Evolutionary conservation across 92 coral and sea anemone genomes (phyloP).

Genomic region (Palythoa grandiflora): DNA sequence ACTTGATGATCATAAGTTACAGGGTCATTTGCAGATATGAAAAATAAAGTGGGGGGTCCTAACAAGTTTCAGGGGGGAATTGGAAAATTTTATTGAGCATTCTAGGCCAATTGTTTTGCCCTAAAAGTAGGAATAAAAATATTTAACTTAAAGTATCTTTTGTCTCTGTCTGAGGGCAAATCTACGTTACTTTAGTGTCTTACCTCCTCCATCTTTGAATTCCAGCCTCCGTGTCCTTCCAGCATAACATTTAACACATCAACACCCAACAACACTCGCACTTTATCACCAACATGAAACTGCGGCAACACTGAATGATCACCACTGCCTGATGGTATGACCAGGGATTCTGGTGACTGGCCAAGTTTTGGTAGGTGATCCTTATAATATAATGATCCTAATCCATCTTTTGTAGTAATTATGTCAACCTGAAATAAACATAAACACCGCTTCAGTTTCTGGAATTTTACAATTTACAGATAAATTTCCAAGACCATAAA

Average conservation of each 20-base stretch:
- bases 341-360: conserved; percentile 60
- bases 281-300: conserved; percentile 65
- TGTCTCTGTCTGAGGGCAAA: no score
- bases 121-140: no score
- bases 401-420: conserved; percentile 45
- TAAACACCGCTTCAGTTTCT: not conserved
- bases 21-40: no score
- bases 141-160: no score
- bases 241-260: conserved; percentile 64
- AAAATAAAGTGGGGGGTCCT: no score
- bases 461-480: no score
- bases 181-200: not conserved
- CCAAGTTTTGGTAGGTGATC: conserved; percentile 84
- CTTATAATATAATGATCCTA: conserved; percentile 73
- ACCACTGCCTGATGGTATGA: conserved; percentile 41
- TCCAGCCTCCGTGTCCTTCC: conserved; percentile 86
- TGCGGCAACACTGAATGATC: not conserved
- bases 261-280: conserved; percentile 48
- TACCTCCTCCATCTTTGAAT: conserved; percentile 85
- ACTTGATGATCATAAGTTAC: no score
- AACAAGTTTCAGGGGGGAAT: no score
- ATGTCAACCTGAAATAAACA: conserved; percentile 72
- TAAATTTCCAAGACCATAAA: no score
- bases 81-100: no score
- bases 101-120: no score